Evolutionary conservation across 2,797 vertebrate genomes (phyloP), one percentile per base, ranked within the genome.

Genomic region (Amphiprion clarkii): DNA sequence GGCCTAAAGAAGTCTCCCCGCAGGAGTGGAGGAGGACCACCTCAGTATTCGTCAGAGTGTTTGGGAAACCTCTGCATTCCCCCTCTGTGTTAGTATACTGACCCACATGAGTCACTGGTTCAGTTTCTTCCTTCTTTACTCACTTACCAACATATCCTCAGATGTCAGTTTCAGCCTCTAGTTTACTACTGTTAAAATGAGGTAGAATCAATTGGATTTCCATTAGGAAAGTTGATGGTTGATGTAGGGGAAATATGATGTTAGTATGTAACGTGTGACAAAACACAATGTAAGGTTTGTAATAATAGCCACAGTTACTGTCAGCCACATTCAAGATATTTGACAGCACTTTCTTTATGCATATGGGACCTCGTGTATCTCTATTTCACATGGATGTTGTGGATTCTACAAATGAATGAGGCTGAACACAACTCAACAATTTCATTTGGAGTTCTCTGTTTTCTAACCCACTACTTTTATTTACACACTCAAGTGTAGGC

Each of bases 1-100:
- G 75, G 82, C 78, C 88, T 84, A 89, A 92, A 91, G 83, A 90
- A 87, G 83, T 86, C 68, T 87, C 88, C 81, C 93, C 72, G 86
- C 88, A 84, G 86, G 91, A 91, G 87, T 40, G 67, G 67, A 82
- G 51, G 66, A 81, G 79, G 87, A 91, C 87, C 88, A 89, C 89
- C 87, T 87, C 62, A 52, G 82, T 75, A 60, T 80, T 71, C 17
- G 48, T 82, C 74, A 65, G 48, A 74, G 48, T 49, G 76, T 70
- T 42, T 67, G 10, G 81, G 63, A 82, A 68, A 79, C 60, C 29
- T 67, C 64, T 58, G 49, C 57, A 78, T 39, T 70, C 52, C 46
- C 40, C 44, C 67, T 64, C 44, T 27, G 59, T 63, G 62, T 83
- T 58, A 23, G 69, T 62, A n/a, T 59, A 59, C 27, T 23, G 44